A percentile compares a stretch with the other conserved stretches of the same genome.
phyloP scores from a whole-genome alignment of 2,888 invertebrate species.

The Blastobasis lacticolella region DNA sequence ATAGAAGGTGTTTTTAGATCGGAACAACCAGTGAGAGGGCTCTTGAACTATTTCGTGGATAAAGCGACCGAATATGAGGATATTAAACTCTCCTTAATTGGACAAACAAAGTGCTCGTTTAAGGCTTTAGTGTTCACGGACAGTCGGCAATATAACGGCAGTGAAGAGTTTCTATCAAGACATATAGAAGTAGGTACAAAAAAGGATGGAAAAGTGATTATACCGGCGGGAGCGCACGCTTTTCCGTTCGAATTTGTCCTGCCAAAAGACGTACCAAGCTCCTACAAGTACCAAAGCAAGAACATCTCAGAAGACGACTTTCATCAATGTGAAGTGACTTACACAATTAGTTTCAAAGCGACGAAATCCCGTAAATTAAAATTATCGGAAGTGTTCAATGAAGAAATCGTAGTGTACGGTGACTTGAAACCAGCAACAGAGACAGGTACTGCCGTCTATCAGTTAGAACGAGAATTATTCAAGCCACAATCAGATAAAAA shows the following conservation, averaged over 20 bases:
- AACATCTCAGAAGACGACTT: neutral
- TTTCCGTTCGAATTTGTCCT: constrained; percentile 17
- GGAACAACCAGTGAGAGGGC: constrained; percentile 19
- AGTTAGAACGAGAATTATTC: constrained; percentile 17
- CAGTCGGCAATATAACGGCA: constrained; percentile 9
- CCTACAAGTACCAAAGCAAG: constrained; percentile 14
- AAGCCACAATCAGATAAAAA: constrained; percentile 17
- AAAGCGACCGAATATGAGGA: constrained; percentile 15
- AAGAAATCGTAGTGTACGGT: constrained; percentile 16
- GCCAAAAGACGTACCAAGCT: constrained; percentile 21
- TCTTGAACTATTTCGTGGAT: constrained; percentile 19
- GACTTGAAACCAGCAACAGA: constrained; percentile 8
- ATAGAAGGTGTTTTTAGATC: constrained; percentile 15
- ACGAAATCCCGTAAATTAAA: constrained; percentile 8
- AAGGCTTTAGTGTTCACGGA: constrained; percentile 5
- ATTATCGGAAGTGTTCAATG: constrained; percentile 10
- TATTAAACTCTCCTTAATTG: constrained; percentile 18
- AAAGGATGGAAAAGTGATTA: neutral
- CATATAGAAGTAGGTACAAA: constrained; percentile 11
- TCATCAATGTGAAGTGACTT: constrained; percentile 13
- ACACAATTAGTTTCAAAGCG: constrained; percentile 17
- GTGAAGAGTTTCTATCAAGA: constrained; percentile 16
- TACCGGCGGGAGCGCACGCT: constrained; percentile 12
- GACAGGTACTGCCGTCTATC: constrained; percentile 12
- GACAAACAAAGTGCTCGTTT: constrained; percentile 16